Evolutionary conservation across 2,888 invertebrate species (phyloP), one percentile per base, ranked within the genome.

Genomic region (Ganaspis brasiliensis): DNA sequence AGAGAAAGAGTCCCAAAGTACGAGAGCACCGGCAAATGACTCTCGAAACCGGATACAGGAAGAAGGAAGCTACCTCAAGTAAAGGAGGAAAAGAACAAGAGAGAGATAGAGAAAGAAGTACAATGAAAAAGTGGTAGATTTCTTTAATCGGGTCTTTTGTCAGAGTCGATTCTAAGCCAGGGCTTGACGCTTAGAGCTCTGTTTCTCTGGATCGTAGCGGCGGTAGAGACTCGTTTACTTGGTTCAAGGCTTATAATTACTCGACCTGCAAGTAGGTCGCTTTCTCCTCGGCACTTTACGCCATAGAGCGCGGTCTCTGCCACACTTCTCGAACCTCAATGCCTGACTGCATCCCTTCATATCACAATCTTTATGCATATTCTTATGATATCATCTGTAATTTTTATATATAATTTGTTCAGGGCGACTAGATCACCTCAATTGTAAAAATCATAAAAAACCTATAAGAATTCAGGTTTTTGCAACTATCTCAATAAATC

Each of bases 181-280:
- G 14, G 40, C n/a, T 67, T 67, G 19, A 56, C 35, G 72, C 31
- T 37, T 55, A 35, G 37, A 35, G 63, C 21, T 40, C 24, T 40
- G 40, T 21, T 31, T 74, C 78, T 75, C 79, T 78, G 80, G 63
- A 75, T 79, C 82, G 83, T 82, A 83, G 82, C 83, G 80, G 82
- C 86, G 84, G 82, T 83, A 80, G 82, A 86, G 84, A 86, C 84
- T 88, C 88, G 88, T 86, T 88, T 83, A 85, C 87, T 87, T 84
- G 88, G 87, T 89, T 89, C 89, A 89, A 89, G 89, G 90, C 89
- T 90, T 90, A 88, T 90, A 90, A 90, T 90, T 90, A 90, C 89
- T 87, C 86, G 87, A 83, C 76, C 87, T 83, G 86, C 86, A 87
- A 90, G 90, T 90, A 89, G 90, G 90, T 90, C 90, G 90, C 89